Evolutionary conservation across 1,140 invertebrate species (phyloP).

Genomic region (Drosophila yakuba): DNA sequence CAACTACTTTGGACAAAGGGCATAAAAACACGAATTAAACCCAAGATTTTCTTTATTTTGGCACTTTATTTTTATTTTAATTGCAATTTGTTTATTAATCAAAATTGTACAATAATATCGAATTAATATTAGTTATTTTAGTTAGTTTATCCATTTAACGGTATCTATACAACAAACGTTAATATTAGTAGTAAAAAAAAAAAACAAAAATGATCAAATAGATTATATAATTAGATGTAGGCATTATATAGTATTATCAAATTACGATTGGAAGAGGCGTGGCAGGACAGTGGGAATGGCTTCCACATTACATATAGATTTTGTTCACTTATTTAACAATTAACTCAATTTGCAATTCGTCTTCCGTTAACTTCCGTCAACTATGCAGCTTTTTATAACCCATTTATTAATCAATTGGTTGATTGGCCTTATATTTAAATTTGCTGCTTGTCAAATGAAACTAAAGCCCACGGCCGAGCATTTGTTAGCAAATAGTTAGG

Average conservation of each 20-base stretch:
- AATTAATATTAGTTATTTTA: constrained; percentile 57
- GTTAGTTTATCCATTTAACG: constrained; percentile 46
- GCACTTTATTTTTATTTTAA: constrained; percentile 70
- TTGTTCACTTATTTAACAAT: constrained; percentile 9
- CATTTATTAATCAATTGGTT: constrained; percentile 19
- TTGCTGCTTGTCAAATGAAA: constrained; percentile 84
- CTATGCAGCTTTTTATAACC: background rate
- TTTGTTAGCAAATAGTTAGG: constrained; percentile 13
- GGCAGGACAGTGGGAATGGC: constrained; percentile 14
- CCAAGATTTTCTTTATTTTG: constrained; percentile 60
- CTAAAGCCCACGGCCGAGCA: constrained; percentile 65
- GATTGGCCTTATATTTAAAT: constrained; percentile 81
- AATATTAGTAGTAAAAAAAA: constrained; percentile 55
- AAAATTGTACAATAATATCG: constrained; percentile 61
- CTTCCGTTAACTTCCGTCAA: background rate
- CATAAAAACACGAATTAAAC: background rate
- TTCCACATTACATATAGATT: constrained; percentile 9
- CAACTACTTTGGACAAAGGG: too few relatives aligned
- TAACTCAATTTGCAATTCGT: background rate
- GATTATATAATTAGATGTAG: constrained; percentile 25
- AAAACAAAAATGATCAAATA: constrained; percentile 45
- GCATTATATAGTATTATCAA: constrained; percentile 40
- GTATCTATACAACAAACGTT: constrained; percentile 51
- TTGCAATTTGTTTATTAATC: constrained; percentile 69
- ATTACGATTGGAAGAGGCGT: constrained; percentile 44